Evolutionary conservation across 2,888 invertebrate genomes (phyloP), one percentile per base, ranked within the genome.

Genomic region (Abrostola triplasia): DNA sequence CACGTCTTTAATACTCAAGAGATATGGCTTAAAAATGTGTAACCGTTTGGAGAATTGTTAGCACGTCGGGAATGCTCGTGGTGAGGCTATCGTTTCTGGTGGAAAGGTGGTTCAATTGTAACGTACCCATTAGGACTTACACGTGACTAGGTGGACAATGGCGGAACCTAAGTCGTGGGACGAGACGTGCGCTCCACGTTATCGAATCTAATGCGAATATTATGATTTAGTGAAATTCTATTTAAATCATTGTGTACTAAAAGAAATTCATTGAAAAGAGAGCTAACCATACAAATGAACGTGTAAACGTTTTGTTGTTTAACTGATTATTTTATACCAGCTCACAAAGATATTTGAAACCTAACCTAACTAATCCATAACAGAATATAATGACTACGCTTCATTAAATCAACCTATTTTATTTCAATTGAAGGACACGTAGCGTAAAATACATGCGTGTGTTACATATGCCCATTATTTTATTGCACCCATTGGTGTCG

Each of bases 11-110:
- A 65, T 53, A 36, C 50, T 36, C 57, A 62, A 57, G 60, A 59
- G 73, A 77, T 83, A 82, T 52, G 77, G 80, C 60, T 48, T 73
- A 80, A 79, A 80, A 80, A 78, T 62, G 72, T 70, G 52, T 78
- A 75, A 80, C 64, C 55, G 63, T 54, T 54, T 13, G 41, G 50
- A 55, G 58, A 71, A 66, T 63, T 55, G 70, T 71, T 68, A 70
- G 66, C 51, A 63, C 73, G 64, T 58, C 24, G 64, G 40, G 52
- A 70, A 69, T 67, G 51, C 61, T 69, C 44, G 69, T 57, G 60
- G 70, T 64, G 37, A 70, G 65, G 73, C 64, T 76, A 76, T 73
- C 67, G 73, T 63, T 76, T 74, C 62, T 65, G 64, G 67, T 66
- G 64, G 52, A 57, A 65, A 70, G 70, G 62, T 64, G 63, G 67